A percentile compares a stretch with the other conserved stretches of the same genome.
These are phyloP conservation scores for Mallotus villosus DNA, from an alignment of 2,797 vertebrate species.

Conservation along the genomic window DNA sequence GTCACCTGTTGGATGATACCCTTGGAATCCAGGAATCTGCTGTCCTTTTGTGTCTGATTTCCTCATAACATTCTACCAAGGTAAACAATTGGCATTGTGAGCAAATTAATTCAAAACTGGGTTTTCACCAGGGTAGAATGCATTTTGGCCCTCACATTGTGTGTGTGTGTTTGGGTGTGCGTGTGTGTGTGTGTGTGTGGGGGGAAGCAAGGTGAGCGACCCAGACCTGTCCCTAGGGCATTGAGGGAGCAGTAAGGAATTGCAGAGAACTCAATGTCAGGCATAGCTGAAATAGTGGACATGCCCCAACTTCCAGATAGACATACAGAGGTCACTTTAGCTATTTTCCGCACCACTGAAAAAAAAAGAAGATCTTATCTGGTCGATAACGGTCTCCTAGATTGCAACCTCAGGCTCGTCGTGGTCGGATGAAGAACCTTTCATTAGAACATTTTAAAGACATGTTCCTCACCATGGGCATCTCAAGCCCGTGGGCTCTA, in stretches of 20 bases:
- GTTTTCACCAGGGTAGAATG: conserved; percentile 54
- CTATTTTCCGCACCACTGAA: conserved; percentile 31
- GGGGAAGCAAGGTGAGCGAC: conserved; percentile 19
- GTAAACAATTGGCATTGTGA: conserved; percentile 49
- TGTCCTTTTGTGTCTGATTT: conserved; percentile 24
- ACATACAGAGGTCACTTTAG: conserved; percentile 43
- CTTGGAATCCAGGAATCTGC: conserved; percentile 7
- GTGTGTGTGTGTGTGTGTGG: conserved; percentile 22
- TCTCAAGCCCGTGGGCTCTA: neutral
- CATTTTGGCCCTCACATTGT: neutral
- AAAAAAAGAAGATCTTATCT: conserved; percentile 21
- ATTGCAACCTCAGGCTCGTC: neutral
- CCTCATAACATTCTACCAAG: conserved; percentile 30
- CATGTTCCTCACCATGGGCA: neutral
- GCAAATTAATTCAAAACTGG: conserved; percentile 44
- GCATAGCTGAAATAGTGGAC: conserved; percentile 44
- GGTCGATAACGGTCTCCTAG: neutral
- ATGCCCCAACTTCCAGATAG: conserved; percentile 42
- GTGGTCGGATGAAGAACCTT: no score
- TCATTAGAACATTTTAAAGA: neutral
- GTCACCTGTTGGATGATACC: conserved; percentile 44
- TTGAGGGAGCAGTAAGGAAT: neutral
- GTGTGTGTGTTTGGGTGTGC: conserved; percentile 13
- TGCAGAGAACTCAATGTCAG: conserved; percentile 36
- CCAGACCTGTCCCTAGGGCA: conserved; percentile 21